Evolutionary conservation across 2,888 invertebrate species (phyloP).

Genomic region (Nemotelus pantherinus): DNA sequence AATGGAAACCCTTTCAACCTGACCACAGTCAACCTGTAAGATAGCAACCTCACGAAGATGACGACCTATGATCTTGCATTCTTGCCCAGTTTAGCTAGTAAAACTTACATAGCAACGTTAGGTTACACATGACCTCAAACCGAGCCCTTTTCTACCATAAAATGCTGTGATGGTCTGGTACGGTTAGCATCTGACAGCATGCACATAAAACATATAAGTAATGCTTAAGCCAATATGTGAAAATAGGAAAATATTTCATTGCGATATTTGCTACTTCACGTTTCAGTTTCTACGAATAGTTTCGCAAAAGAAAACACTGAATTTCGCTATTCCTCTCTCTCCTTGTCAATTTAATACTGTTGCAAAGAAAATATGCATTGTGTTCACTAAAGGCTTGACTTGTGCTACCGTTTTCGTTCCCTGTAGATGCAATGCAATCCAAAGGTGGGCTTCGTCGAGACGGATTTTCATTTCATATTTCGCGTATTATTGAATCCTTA

Average conservation of each 20-base stretch:
- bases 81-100: no score
- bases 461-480: conserved; percentile 15
- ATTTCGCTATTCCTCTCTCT: conserved; percentile 20
- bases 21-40: no score
- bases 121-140: no score
- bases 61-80: no score
- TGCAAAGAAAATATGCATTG: neutral
- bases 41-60: no score
- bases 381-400: neutral
- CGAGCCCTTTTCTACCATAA: neutral
- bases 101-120: no score
- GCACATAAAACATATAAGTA: conserved; percentile 32
- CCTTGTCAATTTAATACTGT: conserved; percentile 25
- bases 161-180: neutral
- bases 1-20: no score
- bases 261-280: conserved; percentile 12
- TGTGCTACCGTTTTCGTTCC: neutral
- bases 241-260: conserved; percentile 43
- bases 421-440: neutral
- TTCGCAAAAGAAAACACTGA: conserved; percentile 1
- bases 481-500: conserved; percentile 39
- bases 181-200: conserved; percentile 11
- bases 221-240: conserved; percentile 37
- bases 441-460: conserved; percentile 2
- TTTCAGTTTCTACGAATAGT: neutral